These are phyloP conservation scores for Gymnothorax reevesii DNA, from an alignment of 2,797 vertebrate genomes.

Conservation along the genomic window DNA sequence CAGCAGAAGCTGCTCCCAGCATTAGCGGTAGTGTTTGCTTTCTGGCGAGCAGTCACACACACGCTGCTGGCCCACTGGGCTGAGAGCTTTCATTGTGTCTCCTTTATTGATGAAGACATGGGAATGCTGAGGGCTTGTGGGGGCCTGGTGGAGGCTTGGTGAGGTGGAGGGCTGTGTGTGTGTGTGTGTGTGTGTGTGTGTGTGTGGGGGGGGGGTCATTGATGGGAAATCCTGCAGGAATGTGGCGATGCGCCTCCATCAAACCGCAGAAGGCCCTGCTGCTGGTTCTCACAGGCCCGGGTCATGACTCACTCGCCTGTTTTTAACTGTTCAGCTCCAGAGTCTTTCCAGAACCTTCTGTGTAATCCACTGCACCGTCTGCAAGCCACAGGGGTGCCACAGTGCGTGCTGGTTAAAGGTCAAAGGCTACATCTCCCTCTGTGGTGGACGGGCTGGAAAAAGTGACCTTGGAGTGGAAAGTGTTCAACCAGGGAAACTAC, in stretches of 20 bases:
- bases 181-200: not conserved
- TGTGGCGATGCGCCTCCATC: slow-evolving; percentile 68
- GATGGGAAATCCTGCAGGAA: slow-evolving; percentile 74
- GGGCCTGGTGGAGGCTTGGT: slow-evolving; percentile 32
- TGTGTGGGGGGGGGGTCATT: slow-evolving; percentile 37
- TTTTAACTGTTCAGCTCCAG: slow-evolving; percentile 55
- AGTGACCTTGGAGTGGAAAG: slow-evolving; percentile 63
- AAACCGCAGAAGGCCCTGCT: slow-evolving; percentile 66
- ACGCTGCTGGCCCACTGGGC: slow-evolving; percentile 8
- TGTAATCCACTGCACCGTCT: not conserved
- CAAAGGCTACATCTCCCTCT: slow-evolving; percentile 44
- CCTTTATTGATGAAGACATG: slow-evolving; percentile 53
- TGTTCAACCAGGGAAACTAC: slow-evolving; percentile 37
- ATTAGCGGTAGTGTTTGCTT: slow-evolving; percentile 34
- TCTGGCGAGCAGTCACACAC: not conserved
- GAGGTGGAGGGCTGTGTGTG: slow-evolving; percentile 25
- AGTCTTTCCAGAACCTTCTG: slow-evolving; percentile 51
- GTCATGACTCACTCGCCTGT: slow-evolving; percentile 66
- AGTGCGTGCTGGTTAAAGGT: slow-evolving; percentile 12
- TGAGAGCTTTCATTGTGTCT: not conserved
- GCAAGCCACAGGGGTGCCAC: not conserved
- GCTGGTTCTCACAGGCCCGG: slow-evolving; percentile 68
- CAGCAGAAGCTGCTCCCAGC: not conserved
- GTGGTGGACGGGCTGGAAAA: slow-evolving; percentile 60
- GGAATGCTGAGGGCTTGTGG: slow-evolving; percentile 64